These are phyloP conservation scores for Cataglyphis livida DNA, from an alignment of 2,888 invertebrate genomes.

Conservation along the genomic window DNA sequence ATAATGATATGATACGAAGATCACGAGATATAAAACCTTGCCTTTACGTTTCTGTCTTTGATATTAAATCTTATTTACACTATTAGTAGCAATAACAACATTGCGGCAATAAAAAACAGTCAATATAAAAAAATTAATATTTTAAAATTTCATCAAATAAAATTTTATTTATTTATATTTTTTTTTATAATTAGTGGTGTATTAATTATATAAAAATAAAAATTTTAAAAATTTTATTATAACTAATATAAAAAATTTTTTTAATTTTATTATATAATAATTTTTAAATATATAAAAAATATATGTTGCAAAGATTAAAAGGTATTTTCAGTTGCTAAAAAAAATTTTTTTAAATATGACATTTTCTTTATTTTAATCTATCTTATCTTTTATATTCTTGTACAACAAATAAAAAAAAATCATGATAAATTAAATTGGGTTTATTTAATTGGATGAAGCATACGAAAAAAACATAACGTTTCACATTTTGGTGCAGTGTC, in stretches of 20 bases:
- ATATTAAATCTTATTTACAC: not conserved
- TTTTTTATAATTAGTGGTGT: not conserved
- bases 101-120: not conserved
- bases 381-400: not conserved
- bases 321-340: not conserved
- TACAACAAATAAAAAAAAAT: not conserved
- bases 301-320: not conserved
- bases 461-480: not conserved
- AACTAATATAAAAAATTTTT: not conserved
- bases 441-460: not conserved
- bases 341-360: not conserved
- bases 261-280: no score
- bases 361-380: not conserved
- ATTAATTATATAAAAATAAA: slow-evolving; percentile 13
- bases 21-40: not conserved
- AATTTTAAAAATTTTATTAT: not conserved
- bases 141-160: not conserved
- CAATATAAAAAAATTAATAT: slow-evolving; percentile 9
- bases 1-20: not conserved
- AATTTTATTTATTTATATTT: slow-evolving; percentile 18
- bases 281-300: not conserved
- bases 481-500: not conserved
- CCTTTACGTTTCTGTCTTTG: not conserved
- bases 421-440: not conserved
- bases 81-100: not conserved